Percentiles rank a stretch among this genome's conserved stretches.
Evolutionary conservation across 2,797 vertebrate species (phyloP).

Genomic region (Sebastes matsubarae): DNA sequence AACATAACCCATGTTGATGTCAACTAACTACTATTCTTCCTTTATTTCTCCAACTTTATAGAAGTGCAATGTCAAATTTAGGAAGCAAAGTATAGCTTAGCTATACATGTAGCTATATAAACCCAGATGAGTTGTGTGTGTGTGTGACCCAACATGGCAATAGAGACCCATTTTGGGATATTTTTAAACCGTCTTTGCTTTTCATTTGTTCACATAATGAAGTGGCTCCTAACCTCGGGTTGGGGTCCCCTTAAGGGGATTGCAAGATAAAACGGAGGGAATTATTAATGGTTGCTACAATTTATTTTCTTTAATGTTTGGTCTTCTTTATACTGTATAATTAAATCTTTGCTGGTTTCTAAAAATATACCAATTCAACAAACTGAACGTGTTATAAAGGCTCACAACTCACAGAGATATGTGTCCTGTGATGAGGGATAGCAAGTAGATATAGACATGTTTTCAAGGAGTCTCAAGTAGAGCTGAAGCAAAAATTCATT

Average conservation of each 20-base stretch:
- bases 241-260: background rate
- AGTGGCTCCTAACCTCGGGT: background rate
- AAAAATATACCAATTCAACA: background rate
- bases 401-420: background rate
- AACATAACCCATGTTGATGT: background rate
- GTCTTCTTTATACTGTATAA: background rate
- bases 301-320: background rate
- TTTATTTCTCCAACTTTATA: background rate
- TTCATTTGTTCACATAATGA: background rate
- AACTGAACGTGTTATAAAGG: background rate
- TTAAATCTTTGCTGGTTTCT: background rate
- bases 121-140: background rate
- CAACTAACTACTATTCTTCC: background rate
- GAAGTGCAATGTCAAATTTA: background rate
- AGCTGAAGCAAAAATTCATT: background rate
- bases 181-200: background rate
- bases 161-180: background rate
- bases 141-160: background rate
- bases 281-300: background rate
- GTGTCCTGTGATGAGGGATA: background rate
- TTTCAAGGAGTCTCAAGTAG: background rate
- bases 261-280: background rate
- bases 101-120: rapidly evolving
- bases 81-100: no score
- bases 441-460: background rate